Evolutionary conservation across 1,140 invertebrate genomes (phyloP).

Genomic region (Zelostemma sp.): DNA sequence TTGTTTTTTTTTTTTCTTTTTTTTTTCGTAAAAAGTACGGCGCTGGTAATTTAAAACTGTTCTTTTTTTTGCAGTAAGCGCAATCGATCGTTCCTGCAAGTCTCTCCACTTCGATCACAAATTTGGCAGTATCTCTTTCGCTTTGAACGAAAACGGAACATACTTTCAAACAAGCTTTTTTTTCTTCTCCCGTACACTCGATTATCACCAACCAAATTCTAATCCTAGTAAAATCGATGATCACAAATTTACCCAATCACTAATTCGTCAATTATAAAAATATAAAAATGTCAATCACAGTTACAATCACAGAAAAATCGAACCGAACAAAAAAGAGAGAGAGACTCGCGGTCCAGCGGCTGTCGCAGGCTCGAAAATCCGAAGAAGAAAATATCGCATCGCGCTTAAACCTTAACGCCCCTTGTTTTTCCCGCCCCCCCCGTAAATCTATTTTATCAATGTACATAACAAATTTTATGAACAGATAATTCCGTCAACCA

Average conservation of each 20-base stretch:
- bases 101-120: conserved; percentile 16
- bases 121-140: conserved; percentile 25
- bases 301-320: conserved; percentile 16
- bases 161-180: too few relatives aligned
- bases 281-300: too few relatives aligned
- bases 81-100: conserved; percentile 2
- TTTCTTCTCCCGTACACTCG: too few relatives aligned
- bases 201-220: too few relatives aligned
- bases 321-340: conserved; percentile 4
- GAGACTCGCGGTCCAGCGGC: conserved; percentile 58
- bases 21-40: too few relatives aligned
- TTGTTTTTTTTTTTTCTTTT: too few relatives aligned
- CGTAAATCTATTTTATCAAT: conserved; percentile 60
- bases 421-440: conserved; percentile 49
- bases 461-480: conserved; percentile 62
- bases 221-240: too few relatives aligned
- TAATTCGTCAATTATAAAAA: too few relatives aligned
- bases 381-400: conserved; percentile 64
- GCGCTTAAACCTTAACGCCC: conserved; percentile 61
- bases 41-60: conserved; percentile 2
- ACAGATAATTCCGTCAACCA: conserved; percentile 31
- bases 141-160: too few relatives aligned
- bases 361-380: conserved; percentile 64
- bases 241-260: too few relatives aligned
- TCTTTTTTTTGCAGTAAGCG: conserved; percentile 13